Evolutionary conservation across 2,888 invertebrate species (phyloP).

Genomic region (Eupithecia subumbrata): DNA sequence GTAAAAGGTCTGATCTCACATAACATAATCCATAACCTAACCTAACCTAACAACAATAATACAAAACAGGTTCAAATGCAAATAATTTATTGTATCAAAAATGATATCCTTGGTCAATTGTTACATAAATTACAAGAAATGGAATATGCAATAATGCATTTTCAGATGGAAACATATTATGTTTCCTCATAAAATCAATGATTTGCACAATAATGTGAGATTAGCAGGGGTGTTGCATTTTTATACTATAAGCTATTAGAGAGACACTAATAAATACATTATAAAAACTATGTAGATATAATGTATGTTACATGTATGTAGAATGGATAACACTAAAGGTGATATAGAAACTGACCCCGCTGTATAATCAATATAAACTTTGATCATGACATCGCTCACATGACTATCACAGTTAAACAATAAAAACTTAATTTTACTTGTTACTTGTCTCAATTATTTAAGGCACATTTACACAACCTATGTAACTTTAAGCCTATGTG

Average conservation of each 20-base stretch:
- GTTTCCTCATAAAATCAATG: not conserved
- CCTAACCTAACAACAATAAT: too few species aligned
- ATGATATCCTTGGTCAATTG: not conserved
- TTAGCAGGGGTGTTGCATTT: not conserved
- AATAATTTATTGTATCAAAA: not conserved
- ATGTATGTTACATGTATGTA: not conserved
- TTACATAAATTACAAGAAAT: not conserved
- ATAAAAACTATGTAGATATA: conserved; percentile 21
- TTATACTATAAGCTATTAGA: not conserved
- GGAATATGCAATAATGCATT: not conserved
- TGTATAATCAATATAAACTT: conserved; percentile 51
- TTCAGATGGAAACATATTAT: not conserved
- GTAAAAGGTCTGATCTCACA: too few species aligned
- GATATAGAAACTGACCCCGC: conserved; percentile 38
- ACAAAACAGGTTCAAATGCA: not conserved
- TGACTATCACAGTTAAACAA: conserved; percentile 51
- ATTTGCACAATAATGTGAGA: not conserved
- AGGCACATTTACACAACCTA: conserved; percentile 39
- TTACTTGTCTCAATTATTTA: conserved; percentile 13
- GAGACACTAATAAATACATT: conserved; percentile 5
- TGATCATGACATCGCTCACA: conserved; percentile 41
- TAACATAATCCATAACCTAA: too few species aligned
- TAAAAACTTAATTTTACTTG: conserved; percentile 1
- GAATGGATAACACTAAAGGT: conserved; percentile 27
- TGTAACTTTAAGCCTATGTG: not conserved